Evolutionary conservation across 1,140 invertebrate genomes (phyloP), one percentile per base, ranked within the genome.

Genomic region (Drosophila punjabiensis): DNA sequence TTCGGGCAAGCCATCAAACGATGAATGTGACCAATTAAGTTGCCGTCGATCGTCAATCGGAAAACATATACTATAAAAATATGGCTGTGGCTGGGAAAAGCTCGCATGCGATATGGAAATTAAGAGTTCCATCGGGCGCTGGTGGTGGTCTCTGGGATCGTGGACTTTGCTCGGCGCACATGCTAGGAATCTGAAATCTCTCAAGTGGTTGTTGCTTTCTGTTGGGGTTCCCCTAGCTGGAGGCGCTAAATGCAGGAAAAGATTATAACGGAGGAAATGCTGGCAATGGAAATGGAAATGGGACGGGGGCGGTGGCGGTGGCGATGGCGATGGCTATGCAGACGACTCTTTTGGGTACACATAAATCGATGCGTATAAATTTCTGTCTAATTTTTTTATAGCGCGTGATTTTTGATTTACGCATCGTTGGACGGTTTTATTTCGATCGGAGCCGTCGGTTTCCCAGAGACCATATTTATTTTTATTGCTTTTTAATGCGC

Each of bases 401-500:
- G 76, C 79, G 76, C 79, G 76, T 90, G 86, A 90, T 86, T 86
- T 89, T 90, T 90, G 86, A 90, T 90, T 90, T 90, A 90, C 87
- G 86, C 82, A 65, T 78, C 71, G 71, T 91, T 82, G 61, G 86
- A 87, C 75, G 64, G 84, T 86, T 90, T 90, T 90, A 82, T 90
- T 90, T 81, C 76, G 82, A 80, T 86, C 77, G 86, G 47, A 77
- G 75, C 55, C 55, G 55, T 81, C 82, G 74, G 65, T 79, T 81
- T 88, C 85, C 86, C 84, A 75, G 69, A 58, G 85, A 70, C 67
- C 85, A 85, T 88, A 85, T 88, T 90, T 86, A 86, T 90, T 90
- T 89, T 90, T 90, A 90, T 90, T 90, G 86, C 82, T 90, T 90
- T 90, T 90, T 90, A 90, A 90, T 90, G 86, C 86, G 83, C 86